Base-by-base conservation (phyloP, 2,113 vertebrate genomes). In the Podiceps cristatus region DNA sequence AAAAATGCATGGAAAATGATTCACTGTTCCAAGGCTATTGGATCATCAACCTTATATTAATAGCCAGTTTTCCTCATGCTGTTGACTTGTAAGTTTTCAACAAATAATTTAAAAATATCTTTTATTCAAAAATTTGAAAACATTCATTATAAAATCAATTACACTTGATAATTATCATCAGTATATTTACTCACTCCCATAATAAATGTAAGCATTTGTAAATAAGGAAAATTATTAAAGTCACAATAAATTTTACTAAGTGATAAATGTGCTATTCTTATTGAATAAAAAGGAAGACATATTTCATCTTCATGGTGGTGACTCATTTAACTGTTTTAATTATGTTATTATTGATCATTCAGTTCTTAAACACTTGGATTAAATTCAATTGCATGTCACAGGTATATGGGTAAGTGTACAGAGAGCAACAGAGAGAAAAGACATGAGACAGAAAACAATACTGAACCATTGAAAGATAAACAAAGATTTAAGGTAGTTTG, bases 1-100 rank as follows among this genome's bases (percentile, higher is more conserved):
- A 68, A 90, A 90, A 96, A 77, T 83, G n/a, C n/a, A 88, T 92
- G 47, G 71, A 52, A 97, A 95, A 86, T 80, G 0, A 90, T 86
- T 82, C 73, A 69, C 6, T 90, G 40, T 59, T 87, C 63, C 40
- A 67, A 85, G n/a, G 37, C 9, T 91, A 76, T 80, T 80, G 56
- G 80, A 49, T 91, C 55, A 71, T 79, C 24, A 42, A 62, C 45
- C 22, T 76, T 74, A 72, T 47, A 91, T 7, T 73, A 35, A 47
- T n/a, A 76, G 18, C 7, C 12, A 59, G 33, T 52, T 66, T 86
- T 88, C 29, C 14, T 88, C 47, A 69, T 60, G 18, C 14, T 88
- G 9, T 69, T 93, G 42, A 55, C 18, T 66, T 62, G 5, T 56
- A 58, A 69, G 5, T 18, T 72, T 93, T 83, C 63, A 76, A 53